Base-by-base conservation (phyloP, 1,140 invertebrate species). In the Oreohelix idahoensis region DNA sequence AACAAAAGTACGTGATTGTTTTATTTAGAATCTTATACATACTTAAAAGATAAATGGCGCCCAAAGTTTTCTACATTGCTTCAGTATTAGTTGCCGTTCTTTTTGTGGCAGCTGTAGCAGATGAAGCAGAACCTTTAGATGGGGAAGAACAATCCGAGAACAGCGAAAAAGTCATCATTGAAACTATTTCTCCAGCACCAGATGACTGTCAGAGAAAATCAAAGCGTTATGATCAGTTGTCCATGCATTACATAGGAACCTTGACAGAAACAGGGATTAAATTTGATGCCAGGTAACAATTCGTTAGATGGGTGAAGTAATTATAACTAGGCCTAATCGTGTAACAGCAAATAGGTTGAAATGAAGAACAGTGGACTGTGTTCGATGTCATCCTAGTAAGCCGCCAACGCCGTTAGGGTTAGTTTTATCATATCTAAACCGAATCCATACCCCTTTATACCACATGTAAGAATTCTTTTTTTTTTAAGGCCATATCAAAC, bases 181-280 rank as follows among this genome's bases (percentile, higher is more conserved):
- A 98, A 87, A 95, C 95, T 78, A 86, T 96, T 26, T 95, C 94
- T 92, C 77, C 77, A 38, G 94, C 95, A 83, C 96, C 96, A 1
- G 96, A 97, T 88, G 94, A 95, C 70, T 98, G 97, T 94, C 95
- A 95, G 4, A 93, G 94, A 86, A 96, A 96, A 91, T 95, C 96
- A n/a, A 97, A 97, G 92, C 95, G 95, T 84, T 96, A 96, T 42
- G 96, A 98, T 92, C 95, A 96, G 94, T 94, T 98, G 51, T 96
- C 96, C 73, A 98, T 98, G 97, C 97, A 98, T 92, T 98, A 98
- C 90, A 96, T 95, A 51, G 97, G 97, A 86, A 97, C 96, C 35
- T 94, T 98, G 63, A 85, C 81, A 32, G 86, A 85, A 79, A 96
- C 98, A 93, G 97, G 97, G 79, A 97, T 95, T 89, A 97, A 97